Evolutionary conservation across 2,888 invertebrate species (phyloP), one percentile per base, ranked within the genome.

Genomic region (Masnerella sp.): DNA sequence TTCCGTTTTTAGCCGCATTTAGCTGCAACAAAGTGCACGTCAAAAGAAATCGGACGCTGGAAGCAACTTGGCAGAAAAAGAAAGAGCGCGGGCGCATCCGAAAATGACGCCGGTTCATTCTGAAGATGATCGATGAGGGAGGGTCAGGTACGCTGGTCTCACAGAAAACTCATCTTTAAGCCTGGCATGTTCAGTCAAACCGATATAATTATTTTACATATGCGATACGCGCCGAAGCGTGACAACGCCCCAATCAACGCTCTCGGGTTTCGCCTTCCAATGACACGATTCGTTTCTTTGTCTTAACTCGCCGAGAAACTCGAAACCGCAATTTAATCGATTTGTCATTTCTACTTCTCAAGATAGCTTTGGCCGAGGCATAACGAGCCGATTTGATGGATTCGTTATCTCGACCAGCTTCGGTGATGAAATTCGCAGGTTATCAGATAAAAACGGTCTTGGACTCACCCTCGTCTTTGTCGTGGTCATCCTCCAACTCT

Each of bases 401-500:
- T 56, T 62, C 17, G 56, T 56, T 62, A 70, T 70, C 70, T 40
- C 32, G 54, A 32, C 9, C 34, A 40, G 36, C 12, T 2, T 12
- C n/a, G 56, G 28, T 17, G 64, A 43, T 58, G 51, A 59, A 49
- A 58, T 47, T 45, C 12, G 17, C 32, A 0, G 28, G 49, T 51
- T 58, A 70, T 58, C 49, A 43, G 70, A 64, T 51, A 43, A 45
- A 52, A 40, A 7, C 30, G 20, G 47, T 30, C 17, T 49, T 12
- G 40, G 77, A 83, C 89, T 88, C 84, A 94, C 94, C 94, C 88
- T 94, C 94, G 83, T 93, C 92, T 81, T 93, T 92, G 84, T 96
- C 95, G 88, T 95, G 94, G 76, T 94, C 94, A 82, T 94, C 94
- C 77, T 95, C 95, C 79, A 96, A 95, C 76, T 94, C 94, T 84